phyloP scores from a whole-genome alignment of 2,888 invertebrate species.

The Orthonevra nobilis region DNA sequence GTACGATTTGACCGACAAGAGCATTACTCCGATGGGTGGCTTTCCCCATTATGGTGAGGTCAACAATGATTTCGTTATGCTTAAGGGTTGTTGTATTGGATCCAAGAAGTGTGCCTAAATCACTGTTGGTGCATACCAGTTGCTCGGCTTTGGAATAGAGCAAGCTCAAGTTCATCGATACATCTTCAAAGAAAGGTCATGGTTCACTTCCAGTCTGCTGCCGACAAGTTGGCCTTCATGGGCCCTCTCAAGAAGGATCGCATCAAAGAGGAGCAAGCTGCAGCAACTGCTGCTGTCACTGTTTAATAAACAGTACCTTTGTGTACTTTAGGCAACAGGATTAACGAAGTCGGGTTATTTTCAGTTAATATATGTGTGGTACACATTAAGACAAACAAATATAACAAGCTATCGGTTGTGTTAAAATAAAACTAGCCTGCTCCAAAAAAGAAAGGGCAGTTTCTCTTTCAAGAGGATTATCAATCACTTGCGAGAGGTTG shows the following conservation, averaged over 20 bases:
- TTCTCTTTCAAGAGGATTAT: no score
- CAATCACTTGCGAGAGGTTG: no score
- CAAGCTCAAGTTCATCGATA: conserved; percentile 98
- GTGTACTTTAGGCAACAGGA: no score
- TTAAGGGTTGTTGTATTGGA: conserved; percentile 92
- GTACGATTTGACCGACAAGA: conserved; percentile 82
- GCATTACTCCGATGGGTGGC: conserved; percentile 99
- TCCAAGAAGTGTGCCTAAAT: conserved; percentile 93
- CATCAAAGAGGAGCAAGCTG: conserved; percentile 88
- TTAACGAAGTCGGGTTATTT: no score
- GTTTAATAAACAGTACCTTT: conserved; percentile 42
- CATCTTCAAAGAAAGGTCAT: conserved; percentile 98
- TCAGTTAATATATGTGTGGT: no score
- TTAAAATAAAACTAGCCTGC: no score
- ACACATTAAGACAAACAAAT: no score
- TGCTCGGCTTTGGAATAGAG: conserved; percentile 97
- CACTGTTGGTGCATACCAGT: conserved; percentile 92
- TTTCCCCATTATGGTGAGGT: conserved; percentile 99
- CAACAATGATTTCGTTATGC: conserved; percentile 98
- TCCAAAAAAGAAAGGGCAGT: no score
- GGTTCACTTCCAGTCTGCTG: conserved; percentile 99
- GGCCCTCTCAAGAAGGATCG: conserved; percentile 95
- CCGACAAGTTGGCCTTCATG: conserved; percentile 98
- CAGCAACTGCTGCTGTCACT: conserved; percentile 79
- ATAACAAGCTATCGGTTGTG: no score